Evolutionary conservation across 2,113 vertebrate species (phyloP), one percentile per base, ranked within the genome.

Genomic region (Eudyptes chrysolophus): DNA sequence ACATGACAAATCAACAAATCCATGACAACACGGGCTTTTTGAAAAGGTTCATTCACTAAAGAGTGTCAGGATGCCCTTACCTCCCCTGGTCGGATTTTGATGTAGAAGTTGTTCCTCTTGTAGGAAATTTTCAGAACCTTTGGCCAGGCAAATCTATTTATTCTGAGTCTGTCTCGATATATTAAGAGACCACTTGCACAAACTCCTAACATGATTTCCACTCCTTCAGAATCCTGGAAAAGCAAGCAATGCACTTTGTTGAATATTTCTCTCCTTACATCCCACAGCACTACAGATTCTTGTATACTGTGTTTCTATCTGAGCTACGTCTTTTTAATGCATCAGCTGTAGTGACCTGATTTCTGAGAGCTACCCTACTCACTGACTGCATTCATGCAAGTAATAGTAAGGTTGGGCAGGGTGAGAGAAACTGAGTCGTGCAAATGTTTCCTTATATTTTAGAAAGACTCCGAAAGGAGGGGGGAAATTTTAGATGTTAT

Each of bases 121-220:
- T 99, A 99, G 65, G 99, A 99, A 97, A 99, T 99, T 98, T 99
- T 99, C 95, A 99, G 98, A 97, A 99, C 99, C 97, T 99, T 99
- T 64, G 99, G 99, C 99, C 99, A 99, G 78, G 99, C 99, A 60
- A 99, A 99, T 90, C 99, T 98, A 92, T 99, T 99, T 98, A 99
- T 99, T 94, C 99, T 98, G 89, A 99, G 98, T 87, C 99, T 97
- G 98, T 99, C 99, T 84, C 99, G 98, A 97, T 99, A 99, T 97
- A 99, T 99, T 96, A 99, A 98, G 32, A 99, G 98, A 72, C 99
- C 99, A 87, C 99, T 99, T 26, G 99, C 98, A 96, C 99, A 99
- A 61, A 99, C 99, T 42, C 99, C 99, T 95, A 99, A 96, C 99
- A 99, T 99, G 93, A 99, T 99, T 97, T 99, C 99, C 86, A 99